Evolutionary conservation across 2,797 vertebrate species (phyloP).

Genomic region (Pseudomugil gertrudae): DNA sequence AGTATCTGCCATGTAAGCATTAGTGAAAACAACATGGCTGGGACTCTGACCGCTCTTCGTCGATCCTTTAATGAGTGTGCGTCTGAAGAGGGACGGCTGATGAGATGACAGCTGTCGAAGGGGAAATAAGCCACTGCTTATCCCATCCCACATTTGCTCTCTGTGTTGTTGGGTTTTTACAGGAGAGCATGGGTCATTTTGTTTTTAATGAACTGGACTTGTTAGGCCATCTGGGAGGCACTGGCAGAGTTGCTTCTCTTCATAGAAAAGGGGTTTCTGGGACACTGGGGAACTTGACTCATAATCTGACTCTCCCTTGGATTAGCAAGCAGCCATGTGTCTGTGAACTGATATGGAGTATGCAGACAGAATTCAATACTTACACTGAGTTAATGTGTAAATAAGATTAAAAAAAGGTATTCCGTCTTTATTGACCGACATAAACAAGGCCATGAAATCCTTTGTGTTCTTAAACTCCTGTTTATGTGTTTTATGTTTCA

Average conservation of each 20-base stretch:
- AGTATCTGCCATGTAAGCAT: slow-evolving; percentile 8
- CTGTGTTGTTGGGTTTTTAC: slow-evolving; percentile 42
- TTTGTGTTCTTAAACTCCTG: slow-evolving; percentile 56
- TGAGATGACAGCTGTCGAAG: slow-evolving; percentile 77
- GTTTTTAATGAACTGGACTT: slow-evolving; percentile 76
- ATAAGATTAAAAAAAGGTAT: slow-evolving; percentile 20
- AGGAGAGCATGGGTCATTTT: slow-evolving; percentile 40
- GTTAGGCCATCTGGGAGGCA: slow-evolving; percentile 65
- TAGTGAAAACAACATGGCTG: slow-evolving; percentile 7
- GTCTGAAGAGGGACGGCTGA: slow-evolving; percentile 50
- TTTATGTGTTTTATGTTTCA: slow-evolving; percentile 38
- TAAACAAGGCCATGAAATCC: slow-evolving; percentile 15
- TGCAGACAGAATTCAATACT: slow-evolving; percentile 9
- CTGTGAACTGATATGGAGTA: slow-evolving; percentile 39
- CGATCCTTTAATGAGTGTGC: slow-evolving; percentile 52
- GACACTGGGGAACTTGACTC: slow-evolving; percentile 54
- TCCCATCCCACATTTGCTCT: slow-evolving; percentile 53
- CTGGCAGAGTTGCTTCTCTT: slow-evolving; percentile 53
- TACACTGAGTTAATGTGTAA: slow-evolving; percentile 10
- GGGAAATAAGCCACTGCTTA: slow-evolving; percentile 70
- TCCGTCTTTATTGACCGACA: slow-evolving; percentile 29
- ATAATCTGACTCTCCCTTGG: slow-evolving; percentile 74
- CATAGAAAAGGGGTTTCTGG: slow-evolving; percentile 46
- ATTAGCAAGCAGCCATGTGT: slow-evolving; percentile 49
- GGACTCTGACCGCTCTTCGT: slow-evolving; percentile 36